Evolutionary conservation across 2,888 invertebrate species (phyloP), one percentile per base, ranked within the genome.

Genomic region (Calliscelio sp.): DNA sequence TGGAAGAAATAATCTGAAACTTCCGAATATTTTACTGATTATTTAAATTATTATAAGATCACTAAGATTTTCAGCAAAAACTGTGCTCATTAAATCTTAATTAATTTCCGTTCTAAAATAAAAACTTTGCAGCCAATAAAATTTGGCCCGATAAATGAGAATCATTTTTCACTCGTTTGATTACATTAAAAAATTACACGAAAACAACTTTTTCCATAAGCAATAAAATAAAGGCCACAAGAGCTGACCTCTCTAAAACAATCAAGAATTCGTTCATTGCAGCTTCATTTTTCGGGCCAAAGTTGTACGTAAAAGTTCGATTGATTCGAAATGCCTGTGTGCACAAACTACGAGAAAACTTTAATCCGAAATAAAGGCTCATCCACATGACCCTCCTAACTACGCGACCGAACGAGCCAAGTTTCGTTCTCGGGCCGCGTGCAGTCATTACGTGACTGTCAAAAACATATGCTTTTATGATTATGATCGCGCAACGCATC

Each of bases 381-480:
- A 51, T 61, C 73, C 73, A 24, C 49, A 57, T 65, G 28, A 22
- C 38, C 8, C 38, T 51, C 32, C n/a, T 22, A 41, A 41, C 46
- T 46, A 66, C 53, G 35, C 44, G 77, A 55, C 14, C 57, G 77
- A 77, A 57, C 59, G 59, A 59, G 55, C 59, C 57, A 66, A 77
- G 66, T 77, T 77, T 51, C 49, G 55, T 22, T 53, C 41, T 38
- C 18, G 22, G 53, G n/a, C n/a, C n/a, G n/a, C 55, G 66, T 55
- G 38, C 46, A 75, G 77, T 77, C 77, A 78, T 78, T 78, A 78
- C 70, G 44, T n/a, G 53, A 32, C 78, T 78, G 70, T 78, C 78
- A 78, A 70, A 70, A 78, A 70, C 78, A 78, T 63, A 70, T 70
- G 78, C 70, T 38, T 70, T 68, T 78, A 51, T 78, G 78, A 78